Evolutionary conservation across 2,113 vertebrate species (phyloP), one percentile per base, ranked within the genome.

Genomic region (Archilochus colubris): DNA sequence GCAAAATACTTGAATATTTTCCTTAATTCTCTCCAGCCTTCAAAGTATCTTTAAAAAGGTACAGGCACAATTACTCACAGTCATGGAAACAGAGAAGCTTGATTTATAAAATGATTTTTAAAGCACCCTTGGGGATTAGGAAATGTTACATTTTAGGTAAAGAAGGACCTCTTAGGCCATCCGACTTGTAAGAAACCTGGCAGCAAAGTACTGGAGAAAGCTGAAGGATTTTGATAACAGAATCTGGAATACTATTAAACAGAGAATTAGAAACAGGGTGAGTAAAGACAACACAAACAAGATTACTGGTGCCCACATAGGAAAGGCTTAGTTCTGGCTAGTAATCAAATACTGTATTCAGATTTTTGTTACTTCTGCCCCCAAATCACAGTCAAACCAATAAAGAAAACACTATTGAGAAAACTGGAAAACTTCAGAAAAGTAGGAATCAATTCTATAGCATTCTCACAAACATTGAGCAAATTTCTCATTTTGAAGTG

Each of bases 201-300:
- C 86, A 92, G 70, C 46, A 91, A 91, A 92, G 59, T 74, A 54
- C 48, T 64, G 54, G 86, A 94, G 64, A 91, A 93, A 85, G 86
- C 90, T 92, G 90, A 95, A 91, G 86, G 64, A 86, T 86, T 96
- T 96, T 94, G 95, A 96, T 96, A 97, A 95, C 92, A 88, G 51
- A 95, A 88, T 87, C 92, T 97, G 95, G 95, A 97, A 94, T 75
- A 94, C 30, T 92, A 91, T 97, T 96, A 97, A 97, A 97, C 89
- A 89, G 81, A 95, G 86, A 72, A 96, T 86, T 89, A 91, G 77
- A 88, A 91, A 91, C 50, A 91, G 78, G 43, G 82, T 86, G 75
- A 95, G 75, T 89, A 91, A 94, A 89, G 94, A 87, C 57, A 95
- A 62, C 76, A 95, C 69, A 95, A 95, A 85, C 74, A 96, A 92